Evolutionary conservation across 2,888 invertebrate genomes (phyloP).

Genomic region (Cheilosia impressa): DNA sequence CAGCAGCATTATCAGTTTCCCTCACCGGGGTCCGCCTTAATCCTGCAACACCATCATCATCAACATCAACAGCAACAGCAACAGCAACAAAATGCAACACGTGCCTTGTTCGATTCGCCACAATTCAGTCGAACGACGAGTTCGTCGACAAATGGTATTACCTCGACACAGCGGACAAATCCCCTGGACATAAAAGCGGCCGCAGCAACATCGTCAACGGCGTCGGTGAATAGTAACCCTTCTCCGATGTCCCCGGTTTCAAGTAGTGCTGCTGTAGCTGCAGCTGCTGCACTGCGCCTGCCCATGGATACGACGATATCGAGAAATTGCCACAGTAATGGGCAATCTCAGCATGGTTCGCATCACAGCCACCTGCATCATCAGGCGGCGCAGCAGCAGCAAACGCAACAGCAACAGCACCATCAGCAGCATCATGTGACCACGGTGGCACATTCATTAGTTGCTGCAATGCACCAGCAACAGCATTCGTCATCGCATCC

Average conservation of each 20-base stretch:
- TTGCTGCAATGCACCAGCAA: slow-evolving; percentile 63
- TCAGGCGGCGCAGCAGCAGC: slow-evolving; percentile 54
- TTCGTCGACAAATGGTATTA: slow-evolving; percentile 76
- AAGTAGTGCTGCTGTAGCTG: slow-evolving; percentile 77
- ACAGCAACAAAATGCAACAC: slow-evolving; percentile 73
- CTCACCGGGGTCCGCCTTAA: slow-evolving; percentile 60
- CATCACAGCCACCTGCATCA: slow-evolving; percentile 64
- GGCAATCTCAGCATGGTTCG: slow-evolving; percentile 46
- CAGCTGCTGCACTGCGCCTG: slow-evolving; percentile 76
- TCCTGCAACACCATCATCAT: slow-evolving; percentile 65
- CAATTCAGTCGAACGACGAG: slow-evolving; percentile 70
- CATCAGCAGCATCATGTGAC: slow-evolving; percentile 68
- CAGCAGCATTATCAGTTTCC: slow-evolving; percentile 60
- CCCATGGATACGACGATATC: slow-evolving; percentile 78
- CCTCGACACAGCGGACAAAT: slow-evolving; percentile 65
- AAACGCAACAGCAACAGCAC: slow-evolving; percentile 44
- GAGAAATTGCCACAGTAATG: slow-evolving; percentile 75
- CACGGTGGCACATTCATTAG: slow-evolving; percentile 56
- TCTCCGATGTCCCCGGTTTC: slow-evolving; percentile 75
- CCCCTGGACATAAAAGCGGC: slow-evolving; percentile 65
- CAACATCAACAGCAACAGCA: slow-evolving; percentile 69
- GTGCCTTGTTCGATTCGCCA: slow-evolving; percentile 76
- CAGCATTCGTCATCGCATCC: slow-evolving; percentile 51
- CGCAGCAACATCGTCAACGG: slow-evolving; percentile 61
- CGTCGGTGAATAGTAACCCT: slow-evolving; percentile 45